Base-by-base conservation (phyloP, 2,888 invertebrate species). In the Acanthosoma haemorrhoidale region DNA sequence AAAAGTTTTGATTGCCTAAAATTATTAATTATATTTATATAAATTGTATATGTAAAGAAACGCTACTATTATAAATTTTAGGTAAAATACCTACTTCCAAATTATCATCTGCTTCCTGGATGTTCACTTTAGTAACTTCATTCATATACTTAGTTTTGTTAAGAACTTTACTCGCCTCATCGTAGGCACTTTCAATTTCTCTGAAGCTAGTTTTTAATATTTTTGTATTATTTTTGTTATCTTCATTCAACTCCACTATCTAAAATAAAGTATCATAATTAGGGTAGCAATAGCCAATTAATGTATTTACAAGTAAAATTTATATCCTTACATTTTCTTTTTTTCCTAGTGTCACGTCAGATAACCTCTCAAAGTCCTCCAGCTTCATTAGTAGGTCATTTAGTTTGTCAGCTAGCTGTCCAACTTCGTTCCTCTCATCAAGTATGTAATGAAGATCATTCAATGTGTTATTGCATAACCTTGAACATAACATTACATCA, bases 51-150 rank as follows among this genome's bases (percentile, higher is more conserved):
- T 43, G 15, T 15, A 43, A 16, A 16, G 8, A 11, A 43, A 11
- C 8, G 8, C 15, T 6, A 59, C 6, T 11, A 18, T 59, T 11
- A 59, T 29, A 25, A 25, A 9, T 8, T 18, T n/a, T 25, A 51
- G 4, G 8, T 18, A 51, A 32, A 57, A 64, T 21, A 64, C 71
- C 71, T 72, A 75, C 72, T 70, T 71, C 72, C 29, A 86, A 76
- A 72, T 84, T 84, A 57, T 83, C 82, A 32, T 82, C 80, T 18
- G 82, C 81, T 67, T 81, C 81, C 3, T 82, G 83, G 71, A 85
- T 84, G 38, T 80, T 78, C 18, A 79, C 77, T 11, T 82, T 72
- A 15, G 76, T 76, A 25, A 73, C 63, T 69, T 74, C 71, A 13
- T 72, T 73, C 34, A 72, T 58, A 29, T 78, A 76, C 15, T 80